Evolutionary conservation across 2,113 vertebrate species (phyloP), one percentile per base, ranked within the genome.

Genomic region (Dicaeum eximium): DNA sequence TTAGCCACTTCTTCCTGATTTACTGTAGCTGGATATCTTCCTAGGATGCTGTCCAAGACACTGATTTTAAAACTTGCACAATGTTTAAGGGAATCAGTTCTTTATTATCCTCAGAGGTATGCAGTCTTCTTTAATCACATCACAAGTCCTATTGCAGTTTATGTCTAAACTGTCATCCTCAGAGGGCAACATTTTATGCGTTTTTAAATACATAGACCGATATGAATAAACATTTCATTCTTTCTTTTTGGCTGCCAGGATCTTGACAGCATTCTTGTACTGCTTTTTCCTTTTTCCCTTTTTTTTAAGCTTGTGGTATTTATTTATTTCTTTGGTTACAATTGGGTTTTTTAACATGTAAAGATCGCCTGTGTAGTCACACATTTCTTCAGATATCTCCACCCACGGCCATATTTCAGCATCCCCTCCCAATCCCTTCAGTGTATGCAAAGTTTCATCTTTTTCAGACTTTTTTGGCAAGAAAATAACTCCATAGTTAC

Each of bases 101-200:
- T 91, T 88, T 95, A 92, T 88, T 94, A 80, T 64, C 51, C 64
- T 83, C 56, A 74, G 56, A 92, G 85, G 54, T 73, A 95, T 53
- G 71, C n/a, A 60, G 17, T 62, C 71, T 73, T 91, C 45, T 90
- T 86, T 92, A 94, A 94, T 94, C 82, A 91, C 11, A 15, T 61
- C 80, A 85, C 81, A 90, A 60, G 44, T 88, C 40, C 12, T 88
- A n/a, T 48, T 80, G 67, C 33, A 95, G 67, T 78, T 90, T 93
- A 92, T 80, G 23, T 40, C 47, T 88, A 88, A 94, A 44, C 33
- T 83, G 44, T 93, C 51, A 80, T 64, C 71, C 56, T 91, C 40
- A n/a, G 64, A 88, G 40, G 44, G 25, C 71, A 94, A 88, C 24
- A 78, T 92, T 90, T 94, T 83, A 60, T 83, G 40, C 3, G 56